Evolutionary conservation across 2,888 invertebrate species (phyloP).

Genomic region (Scelioninae gen. 1): DNA sequence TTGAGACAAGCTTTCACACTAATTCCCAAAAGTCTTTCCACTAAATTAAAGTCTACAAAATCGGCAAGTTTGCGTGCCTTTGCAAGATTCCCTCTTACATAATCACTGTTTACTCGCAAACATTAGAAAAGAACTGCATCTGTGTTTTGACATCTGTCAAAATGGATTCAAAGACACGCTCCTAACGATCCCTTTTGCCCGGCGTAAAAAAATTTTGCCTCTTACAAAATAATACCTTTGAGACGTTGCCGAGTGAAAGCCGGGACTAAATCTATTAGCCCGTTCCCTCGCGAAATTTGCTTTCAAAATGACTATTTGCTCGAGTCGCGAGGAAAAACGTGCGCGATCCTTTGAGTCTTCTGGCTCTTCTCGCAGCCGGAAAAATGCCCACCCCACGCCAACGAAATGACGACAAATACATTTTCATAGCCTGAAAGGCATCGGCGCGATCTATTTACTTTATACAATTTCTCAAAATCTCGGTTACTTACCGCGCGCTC

Average conservation of each 20-base stretch:
- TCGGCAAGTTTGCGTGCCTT: conserved; percentile 26
- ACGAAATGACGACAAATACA: conserved; percentile 59
- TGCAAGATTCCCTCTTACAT: conserved; percentile 42
- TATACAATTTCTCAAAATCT: too few species aligned
- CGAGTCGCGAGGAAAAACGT: conserved; percentile 44
- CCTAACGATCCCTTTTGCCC: conserved; percentile 43
- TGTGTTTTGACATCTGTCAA: conserved; percentile 57
- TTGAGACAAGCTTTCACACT: conserved; percentile 21
- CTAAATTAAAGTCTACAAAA: conserved; percentile 57
- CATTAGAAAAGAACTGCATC: conserved; percentile 41
- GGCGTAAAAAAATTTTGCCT: conserved; percentile 47
- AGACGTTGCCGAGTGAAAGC: conserved; percentile 26
- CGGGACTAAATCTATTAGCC: conserved; percentile 56
- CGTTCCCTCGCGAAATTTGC: conserved; percentile 48
- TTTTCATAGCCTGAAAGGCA: conserved; percentile 47
- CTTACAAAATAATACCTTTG: conserved; percentile 64
- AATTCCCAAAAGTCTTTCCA: conserved; percentile 48
- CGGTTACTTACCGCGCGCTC: too few species aligned
- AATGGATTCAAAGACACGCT: conserved; percentile 40
- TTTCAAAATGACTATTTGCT: conserved; percentile 63
- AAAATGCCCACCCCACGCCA: too few species aligned
- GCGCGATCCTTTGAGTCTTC: too few species aligned
- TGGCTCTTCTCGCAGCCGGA: too few species aligned
- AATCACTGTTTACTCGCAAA: conserved; percentile 58
- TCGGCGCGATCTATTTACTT: too few species aligned